Base-by-base conservation (phyloP, 1,140 invertebrate genomes). In the Aphidius gifuensis region DNA sequence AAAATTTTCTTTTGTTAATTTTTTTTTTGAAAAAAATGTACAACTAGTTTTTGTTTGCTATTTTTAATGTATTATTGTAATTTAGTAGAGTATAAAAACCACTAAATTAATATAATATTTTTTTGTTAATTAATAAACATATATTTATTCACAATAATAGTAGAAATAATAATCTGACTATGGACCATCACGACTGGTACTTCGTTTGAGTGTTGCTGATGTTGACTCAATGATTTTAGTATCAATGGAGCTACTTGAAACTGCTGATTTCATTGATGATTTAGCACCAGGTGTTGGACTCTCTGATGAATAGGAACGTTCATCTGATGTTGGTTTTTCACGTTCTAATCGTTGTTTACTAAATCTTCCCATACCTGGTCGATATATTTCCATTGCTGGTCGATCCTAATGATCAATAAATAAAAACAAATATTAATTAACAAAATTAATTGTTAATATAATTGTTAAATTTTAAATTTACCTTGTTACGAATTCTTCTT, bases 351-450 rank as follows among this genome's bases (percentile, higher is more conserved):
- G 81, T 63, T 88, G 86, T 70, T 87, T 87, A 66, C 86, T 88
- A 68, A 89, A 87, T 72, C 84, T 86, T 4, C 87, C 86, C 88
- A 89, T 89, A 39, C 88, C 88, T 5, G 88, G 88, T 59, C 88
- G 83, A 74, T 90, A 90, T 63, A 90, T 88, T 62, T 87, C 86
- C 66, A 90, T 84, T 48, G 86, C 84, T 8, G 88, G 88, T 51
- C 88, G 86, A 74, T 90, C 88, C 86, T 90, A 65, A 40, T 39
- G 50, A 47, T 21, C 23, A 32, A 32, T 1, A 47, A 61, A 66
- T 58, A 50, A 69, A 56, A 57, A 32, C 23, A 32, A 32, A 32
- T 32, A 1, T 32, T 32, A 32, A 32, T 16, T 16, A 60, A 48
- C 38, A 51, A 58, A 2, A 46, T 21, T 38, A 60, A 60, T 45